These are phyloP conservation scores for Aphelenchoides fujianensis DNA, from an alignment of 1,140 invertebrate species.

Conservation along the genomic window DNA sequence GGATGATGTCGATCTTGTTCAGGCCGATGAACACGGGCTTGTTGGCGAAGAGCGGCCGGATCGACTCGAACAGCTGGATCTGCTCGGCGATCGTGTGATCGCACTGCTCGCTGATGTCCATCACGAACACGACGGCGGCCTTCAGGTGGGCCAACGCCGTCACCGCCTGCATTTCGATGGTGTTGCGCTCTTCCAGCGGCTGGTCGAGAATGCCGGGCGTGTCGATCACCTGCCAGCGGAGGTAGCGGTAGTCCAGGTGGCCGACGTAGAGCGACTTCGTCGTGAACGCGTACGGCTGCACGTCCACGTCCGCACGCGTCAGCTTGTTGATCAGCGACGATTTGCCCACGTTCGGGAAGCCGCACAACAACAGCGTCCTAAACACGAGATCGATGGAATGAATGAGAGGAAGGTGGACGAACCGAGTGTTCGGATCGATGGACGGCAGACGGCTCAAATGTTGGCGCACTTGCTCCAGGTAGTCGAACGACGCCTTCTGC, in stretches of 20 bases:
- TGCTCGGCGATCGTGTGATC: conserved; percentile 89
- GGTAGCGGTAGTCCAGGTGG: conserved; percentile 96
- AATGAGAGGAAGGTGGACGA: background rate
- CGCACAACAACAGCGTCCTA: conserved; percentile 87
- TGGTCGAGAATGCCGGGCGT: conserved; percentile 98
- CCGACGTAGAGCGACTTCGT: conserved; percentile 98
- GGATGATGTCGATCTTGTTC: conserved; percentile 88
- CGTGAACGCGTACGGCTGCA: conserved; percentile 98
- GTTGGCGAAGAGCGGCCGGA: conserved; percentile 90
- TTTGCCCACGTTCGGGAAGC: conserved; percentile 98
- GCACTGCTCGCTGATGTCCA: conserved; percentile 94
- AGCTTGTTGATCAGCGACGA: conserved; percentile 99
- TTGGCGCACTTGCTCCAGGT: conserved; percentile 96
- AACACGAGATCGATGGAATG: conserved; percentile 28
- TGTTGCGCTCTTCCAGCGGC: conserved; percentile 87
- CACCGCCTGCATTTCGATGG: conserved; percentile 99
- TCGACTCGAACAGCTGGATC: conserved; percentile 83
- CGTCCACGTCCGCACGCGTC: conserved; percentile 97
- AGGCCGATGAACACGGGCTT: conserved; percentile 87
- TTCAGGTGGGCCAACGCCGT: conserved; percentile 93
- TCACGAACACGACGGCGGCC: conserved; percentile 86
- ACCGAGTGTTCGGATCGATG: conserved; percentile 93
- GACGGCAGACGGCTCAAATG: conserved; percentile 95
- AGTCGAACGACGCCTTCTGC: conserved; percentile 86
- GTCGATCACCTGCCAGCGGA: conserved; percentile 86